These are phyloP conservation scores for Sitophilus oryzae DNA, from an alignment of 1,140 invertebrate genomes.

Conservation along the genomic window DNA sequence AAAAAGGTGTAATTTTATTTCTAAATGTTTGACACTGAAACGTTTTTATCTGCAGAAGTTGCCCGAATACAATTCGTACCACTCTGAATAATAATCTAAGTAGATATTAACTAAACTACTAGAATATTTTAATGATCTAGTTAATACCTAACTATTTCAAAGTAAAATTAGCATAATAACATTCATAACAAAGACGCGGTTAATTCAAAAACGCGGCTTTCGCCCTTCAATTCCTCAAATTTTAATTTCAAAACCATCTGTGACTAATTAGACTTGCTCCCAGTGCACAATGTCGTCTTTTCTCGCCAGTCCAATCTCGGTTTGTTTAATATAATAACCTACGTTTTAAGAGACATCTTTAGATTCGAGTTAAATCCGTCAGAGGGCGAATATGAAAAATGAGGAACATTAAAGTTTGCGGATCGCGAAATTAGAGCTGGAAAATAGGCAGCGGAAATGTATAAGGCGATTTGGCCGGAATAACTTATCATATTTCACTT, in stretches of 20 bases:
- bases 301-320: neutral
- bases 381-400: conserved; percentile 20
- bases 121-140: too few relatives aligned
- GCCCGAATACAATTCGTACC: too few relatives aligned
- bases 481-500: conserved; percentile 28
- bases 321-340: conserved; percentile 16
- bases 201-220: too few relatives aligned
- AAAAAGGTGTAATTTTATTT: neutral
- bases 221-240: too few relatives aligned
- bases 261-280: neutral
- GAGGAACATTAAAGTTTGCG: conserved; percentile 25
- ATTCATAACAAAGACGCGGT: too few relatives aligned
- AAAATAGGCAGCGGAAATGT: conserved; percentile 27
- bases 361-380: conserved; percentile 11
- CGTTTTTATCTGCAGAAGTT: too few relatives aligned
- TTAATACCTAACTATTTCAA: too few relatives aligned
- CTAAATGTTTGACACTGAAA: neutral
- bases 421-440: conserved; percentile 25
- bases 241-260: neutral
- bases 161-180: too few relatives aligned
- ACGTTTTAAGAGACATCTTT: conserved; percentile 11
- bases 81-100: too few relatives aligned
- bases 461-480: conserved; percentile 26
- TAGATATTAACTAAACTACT: too few relatives aligned
- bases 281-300: neutral